Conservation (phyloP, 2,888 invertebrate genomes). For the Caenorhabditis macrosperma region DNA sequence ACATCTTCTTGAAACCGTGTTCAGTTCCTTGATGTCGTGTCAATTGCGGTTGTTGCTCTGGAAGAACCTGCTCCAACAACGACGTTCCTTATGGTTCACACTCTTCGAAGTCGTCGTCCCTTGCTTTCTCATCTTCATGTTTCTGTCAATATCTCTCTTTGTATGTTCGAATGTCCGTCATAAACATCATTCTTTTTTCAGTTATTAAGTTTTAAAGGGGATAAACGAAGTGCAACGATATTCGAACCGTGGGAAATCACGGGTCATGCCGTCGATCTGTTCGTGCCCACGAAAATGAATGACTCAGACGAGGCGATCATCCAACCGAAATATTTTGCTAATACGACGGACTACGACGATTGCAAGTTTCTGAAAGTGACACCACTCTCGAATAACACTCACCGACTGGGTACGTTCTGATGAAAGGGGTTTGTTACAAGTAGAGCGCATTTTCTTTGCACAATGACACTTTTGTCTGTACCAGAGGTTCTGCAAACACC, state of each 20-base stretch:
- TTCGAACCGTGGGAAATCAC: slow-evolving; percentile 68
- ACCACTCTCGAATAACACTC: neutral
- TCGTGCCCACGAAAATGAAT: slow-evolving; percentile 66
- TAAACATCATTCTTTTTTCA: slow-evolving; percentile 40
- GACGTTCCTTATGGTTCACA: slow-evolving; percentile 72
- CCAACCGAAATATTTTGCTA: slow-evolving; percentile 58
- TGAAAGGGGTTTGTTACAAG: no score
- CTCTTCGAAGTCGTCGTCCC: slow-evolving; percentile 74
- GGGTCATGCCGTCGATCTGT: slow-evolving; percentile 68
- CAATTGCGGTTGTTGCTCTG: slow-evolving; percentile 76
- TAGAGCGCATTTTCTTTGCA: no score
- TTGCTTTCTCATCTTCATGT: slow-evolving; percentile 71
- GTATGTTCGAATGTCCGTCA: slow-evolving; percentile 39
- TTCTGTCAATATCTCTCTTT: slow-evolving; percentile 74
- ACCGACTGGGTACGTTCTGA: slow-evolving; percentile 12
- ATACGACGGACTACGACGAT: no score
- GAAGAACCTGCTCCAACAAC: slow-evolving; percentile 75
- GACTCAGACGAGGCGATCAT: slow-evolving; percentile 58
- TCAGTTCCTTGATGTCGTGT: slow-evolving; percentile 72
- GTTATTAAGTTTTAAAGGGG: slow-evolving; percentile 70
- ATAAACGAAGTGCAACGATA: slow-evolving; percentile 60
- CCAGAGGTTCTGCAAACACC: no score
- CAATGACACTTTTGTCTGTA: no score
- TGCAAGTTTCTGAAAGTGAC: slow-evolving; percentile 64
- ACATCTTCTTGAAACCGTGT: no score